Conservation (phyloP, 1,140 invertebrate species). For the Neodiprion virginianus region DNA sequence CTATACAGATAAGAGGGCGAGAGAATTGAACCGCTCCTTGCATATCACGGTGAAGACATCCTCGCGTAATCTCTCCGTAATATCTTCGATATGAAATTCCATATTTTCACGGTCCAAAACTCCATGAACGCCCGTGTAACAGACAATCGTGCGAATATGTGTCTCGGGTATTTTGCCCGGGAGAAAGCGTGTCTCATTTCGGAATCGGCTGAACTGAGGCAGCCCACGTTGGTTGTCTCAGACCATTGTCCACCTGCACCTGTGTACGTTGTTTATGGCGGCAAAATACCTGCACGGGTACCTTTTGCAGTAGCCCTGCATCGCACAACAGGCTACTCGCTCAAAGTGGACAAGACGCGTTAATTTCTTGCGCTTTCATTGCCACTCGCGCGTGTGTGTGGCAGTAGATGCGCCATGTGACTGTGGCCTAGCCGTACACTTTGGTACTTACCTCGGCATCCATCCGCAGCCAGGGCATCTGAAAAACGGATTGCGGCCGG, state of each 20-base stretch:
- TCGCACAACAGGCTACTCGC: neutral
- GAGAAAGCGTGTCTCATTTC: slow-evolving; percentile 4
- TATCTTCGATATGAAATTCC: no score
- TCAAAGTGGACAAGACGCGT: neutral
- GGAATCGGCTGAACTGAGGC: neutral
- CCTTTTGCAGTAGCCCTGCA: no score
- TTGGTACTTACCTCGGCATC: neutral
- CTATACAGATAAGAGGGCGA: no score
- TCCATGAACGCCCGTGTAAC: no score
- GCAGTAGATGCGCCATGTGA: no score
- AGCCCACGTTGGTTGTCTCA: neutral
- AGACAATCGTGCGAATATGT: no score
- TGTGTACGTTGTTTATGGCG: neutral
- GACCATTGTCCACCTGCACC: neutral
- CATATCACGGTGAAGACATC: no score
- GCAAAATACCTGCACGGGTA: neutral
- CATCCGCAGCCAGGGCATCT: neutral
- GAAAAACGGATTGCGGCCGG: neutral
- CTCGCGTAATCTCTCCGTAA: no score
- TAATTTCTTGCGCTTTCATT: neutral
- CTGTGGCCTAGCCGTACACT: no score
- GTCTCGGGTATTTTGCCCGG: neutral
- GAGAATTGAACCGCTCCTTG: no score
- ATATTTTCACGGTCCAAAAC: no score
- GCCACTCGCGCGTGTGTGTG: neutral